These are phyloP conservation scores for Petrolisthes cinctipes DNA, from an alignment of 2,888 invertebrate genomes.

Conservation along the genomic window DNA sequence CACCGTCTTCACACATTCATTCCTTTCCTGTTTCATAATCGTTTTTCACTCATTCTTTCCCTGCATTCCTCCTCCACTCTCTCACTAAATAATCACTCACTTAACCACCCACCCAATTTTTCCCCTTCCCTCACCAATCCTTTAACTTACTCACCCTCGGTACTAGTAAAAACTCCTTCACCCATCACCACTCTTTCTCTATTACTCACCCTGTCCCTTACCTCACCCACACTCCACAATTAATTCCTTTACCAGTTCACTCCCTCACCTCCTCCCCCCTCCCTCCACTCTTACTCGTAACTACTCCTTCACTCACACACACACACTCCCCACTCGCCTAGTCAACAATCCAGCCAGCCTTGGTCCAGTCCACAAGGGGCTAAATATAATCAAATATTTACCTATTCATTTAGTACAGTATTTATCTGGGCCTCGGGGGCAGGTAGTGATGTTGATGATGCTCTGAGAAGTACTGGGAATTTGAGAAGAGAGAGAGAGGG, in stretches of 20 bases:
- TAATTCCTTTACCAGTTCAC: background rate
- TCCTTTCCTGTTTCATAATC: background rate
- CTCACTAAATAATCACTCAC: background rate
- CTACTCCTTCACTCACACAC: background rate
- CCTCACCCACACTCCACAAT: background rate
- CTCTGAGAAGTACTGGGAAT: conserved; percentile 17
- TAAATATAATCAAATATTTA: conserved; percentile 33
- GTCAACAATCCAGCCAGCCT: background rate
- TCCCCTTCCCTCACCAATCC: background rate
- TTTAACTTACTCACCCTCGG: background rate
- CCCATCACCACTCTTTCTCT: background rate
- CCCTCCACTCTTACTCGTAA: background rate
- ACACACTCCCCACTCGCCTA: conserved; percentile 14
- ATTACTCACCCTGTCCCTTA: background rate
- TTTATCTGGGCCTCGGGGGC: conserved; percentile 26
- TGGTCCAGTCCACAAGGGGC: background rate
- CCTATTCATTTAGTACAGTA: conserved; percentile 21
- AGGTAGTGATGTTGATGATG: conserved; percentile 25
- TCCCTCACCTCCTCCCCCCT: background rate
- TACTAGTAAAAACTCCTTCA: background rate
- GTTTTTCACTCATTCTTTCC: background rate
- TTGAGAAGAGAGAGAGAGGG: conserved; percentile 1
- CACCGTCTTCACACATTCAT: background rate
- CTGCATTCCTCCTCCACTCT: background rate
- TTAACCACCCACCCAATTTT: background rate